Conservation (phyloP, 2,113 vertebrate genomes). For the Neotragus moschatus region DNA sequence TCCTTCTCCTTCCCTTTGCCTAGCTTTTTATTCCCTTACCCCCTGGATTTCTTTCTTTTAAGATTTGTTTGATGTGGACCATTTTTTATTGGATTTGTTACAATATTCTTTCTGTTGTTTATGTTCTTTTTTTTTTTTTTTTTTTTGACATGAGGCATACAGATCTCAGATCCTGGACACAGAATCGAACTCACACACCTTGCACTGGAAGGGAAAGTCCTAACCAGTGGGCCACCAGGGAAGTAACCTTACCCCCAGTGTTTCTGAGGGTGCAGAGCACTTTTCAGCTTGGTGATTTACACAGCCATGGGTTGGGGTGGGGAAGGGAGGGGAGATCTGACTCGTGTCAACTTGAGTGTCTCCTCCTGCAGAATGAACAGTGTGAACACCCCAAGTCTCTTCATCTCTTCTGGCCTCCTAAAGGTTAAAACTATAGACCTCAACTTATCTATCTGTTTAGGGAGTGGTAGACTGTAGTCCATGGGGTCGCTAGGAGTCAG, state of each 20-base stretch:
- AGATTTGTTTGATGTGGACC: not conserved
- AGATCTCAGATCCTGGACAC: rapidly evolving
- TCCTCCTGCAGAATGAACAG: not conserved
- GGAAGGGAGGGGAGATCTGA: rapidly evolving
- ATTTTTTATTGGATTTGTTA: not conserved
- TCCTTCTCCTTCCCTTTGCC: too few species aligned
- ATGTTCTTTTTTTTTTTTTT: not conserved
- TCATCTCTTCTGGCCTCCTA: not conserved
- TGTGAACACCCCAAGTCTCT: not conserved
- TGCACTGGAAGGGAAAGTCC: not conserved
- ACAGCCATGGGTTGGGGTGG: not conserved
- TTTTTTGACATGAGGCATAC: not conserved
- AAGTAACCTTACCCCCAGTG: not conserved
- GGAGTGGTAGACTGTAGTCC: too few species aligned
- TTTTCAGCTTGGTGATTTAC: too few species aligned
- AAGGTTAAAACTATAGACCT: not conserved
- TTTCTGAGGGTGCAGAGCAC: not conserved
- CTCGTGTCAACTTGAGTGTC: not conserved
- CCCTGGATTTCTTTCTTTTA: not conserved
- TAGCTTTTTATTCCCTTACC: not conserved
- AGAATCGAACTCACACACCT: not conserved
- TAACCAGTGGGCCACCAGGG: not conserved
- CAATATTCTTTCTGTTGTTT: not conserved
- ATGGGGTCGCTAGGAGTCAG: too few species aligned
- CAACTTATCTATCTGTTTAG: not conserved